These are phyloP conservation scores for Antheraea yamamai DNA, from an alignment of 2,888 invertebrate genomes.

Conservation along the genomic window DNA sequence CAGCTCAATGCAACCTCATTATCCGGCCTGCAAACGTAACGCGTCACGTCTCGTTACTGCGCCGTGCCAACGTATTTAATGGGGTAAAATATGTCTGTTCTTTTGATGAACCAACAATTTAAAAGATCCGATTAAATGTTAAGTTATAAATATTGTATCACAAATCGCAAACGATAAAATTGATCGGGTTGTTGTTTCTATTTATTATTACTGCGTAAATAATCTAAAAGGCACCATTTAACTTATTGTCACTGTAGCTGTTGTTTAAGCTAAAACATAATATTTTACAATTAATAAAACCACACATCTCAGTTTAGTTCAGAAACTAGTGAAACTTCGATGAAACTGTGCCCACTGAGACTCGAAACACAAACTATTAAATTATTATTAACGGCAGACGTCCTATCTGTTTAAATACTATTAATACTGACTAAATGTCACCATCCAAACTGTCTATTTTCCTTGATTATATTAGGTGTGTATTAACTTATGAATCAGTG, in stretches of 20 bases:
- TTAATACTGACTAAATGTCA: not conserved
- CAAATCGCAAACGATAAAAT: not conserved
- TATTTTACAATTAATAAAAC: slow-evolving; percentile 9
- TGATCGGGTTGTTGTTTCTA: not conserved
- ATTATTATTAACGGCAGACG: slow-evolving; percentile 9
- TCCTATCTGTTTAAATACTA: slow-evolving; percentile 4
- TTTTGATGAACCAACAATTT: not conserved
- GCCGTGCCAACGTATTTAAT: not conserved
- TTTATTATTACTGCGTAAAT: slow-evolving; percentile 22
- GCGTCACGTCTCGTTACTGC: slow-evolving; percentile 33
- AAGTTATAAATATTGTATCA: not conserved
- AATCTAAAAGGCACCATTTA: not conserved
- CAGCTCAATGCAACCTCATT: slow-evolving; percentile 39
- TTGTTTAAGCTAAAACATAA: not conserved
- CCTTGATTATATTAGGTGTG: not conserved
- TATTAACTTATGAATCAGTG: not conserved
- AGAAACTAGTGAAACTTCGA: not conserved
- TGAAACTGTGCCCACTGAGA: slow-evolving; percentile 1
- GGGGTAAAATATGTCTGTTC: not conserved
- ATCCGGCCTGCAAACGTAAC: slow-evolving; percentile 39
- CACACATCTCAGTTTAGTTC: not conserved
- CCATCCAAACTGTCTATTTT: not conserved
- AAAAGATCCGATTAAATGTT: not conserved
- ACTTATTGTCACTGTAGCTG: not conserved
- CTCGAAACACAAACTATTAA: slow-evolving; percentile 8